Evolutionary conservation across 2,888 invertebrate species (phyloP).

Genomic region (Latheticus oryzae): DNA sequence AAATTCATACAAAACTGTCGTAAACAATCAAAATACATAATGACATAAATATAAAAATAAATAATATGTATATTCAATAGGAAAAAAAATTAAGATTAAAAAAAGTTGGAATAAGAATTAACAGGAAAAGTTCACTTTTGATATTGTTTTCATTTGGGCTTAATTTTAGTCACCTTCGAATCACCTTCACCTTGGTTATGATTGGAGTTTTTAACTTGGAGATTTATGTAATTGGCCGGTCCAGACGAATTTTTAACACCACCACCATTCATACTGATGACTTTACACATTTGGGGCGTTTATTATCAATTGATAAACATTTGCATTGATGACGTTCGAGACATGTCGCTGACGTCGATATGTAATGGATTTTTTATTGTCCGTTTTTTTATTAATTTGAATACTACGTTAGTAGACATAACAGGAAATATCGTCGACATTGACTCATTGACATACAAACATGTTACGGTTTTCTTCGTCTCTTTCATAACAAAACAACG

Average conservation of each 20-base stretch:
- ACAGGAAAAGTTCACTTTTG: too few species aligned
- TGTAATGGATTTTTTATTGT: conserved; percentile 5
- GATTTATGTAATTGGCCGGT: conserved; percentile 38
- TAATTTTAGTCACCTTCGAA: conserved; percentile 34
- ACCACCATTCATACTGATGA: conserved; percentile 17
- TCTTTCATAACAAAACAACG: background rate
- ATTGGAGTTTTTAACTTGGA: conserved; percentile 37
- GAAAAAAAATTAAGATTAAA: too few species aligned
- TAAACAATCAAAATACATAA: conserved; percentile 32
- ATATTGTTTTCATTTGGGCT: background rate
- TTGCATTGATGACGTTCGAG: conserved; percentile 16
- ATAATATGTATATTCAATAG: conserved; percentile 15
- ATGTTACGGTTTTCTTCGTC: background rate
- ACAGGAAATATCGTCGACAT: conserved; percentile 25
- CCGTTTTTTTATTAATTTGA: conserved; percentile 13
- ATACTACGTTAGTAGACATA: conserved; percentile 18
- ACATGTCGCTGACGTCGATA: conserved; percentile 17
- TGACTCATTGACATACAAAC: conserved; percentile 21
- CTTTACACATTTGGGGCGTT: conserved; percentile 3
- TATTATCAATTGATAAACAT: conserved; percentile 13
- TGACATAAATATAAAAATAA: conserved; percentile 2
- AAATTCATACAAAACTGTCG: conserved; percentile 16
- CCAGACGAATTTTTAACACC: conserved; percentile 43
- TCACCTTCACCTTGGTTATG: conserved; percentile 41
- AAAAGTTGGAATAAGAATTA: too few species aligned